Evolutionary conservation across 2,113 vertebrate genomes (phyloP), one percentile per base, ranked within the genome.

Genomic region (Pithys albifrons): DNA sequence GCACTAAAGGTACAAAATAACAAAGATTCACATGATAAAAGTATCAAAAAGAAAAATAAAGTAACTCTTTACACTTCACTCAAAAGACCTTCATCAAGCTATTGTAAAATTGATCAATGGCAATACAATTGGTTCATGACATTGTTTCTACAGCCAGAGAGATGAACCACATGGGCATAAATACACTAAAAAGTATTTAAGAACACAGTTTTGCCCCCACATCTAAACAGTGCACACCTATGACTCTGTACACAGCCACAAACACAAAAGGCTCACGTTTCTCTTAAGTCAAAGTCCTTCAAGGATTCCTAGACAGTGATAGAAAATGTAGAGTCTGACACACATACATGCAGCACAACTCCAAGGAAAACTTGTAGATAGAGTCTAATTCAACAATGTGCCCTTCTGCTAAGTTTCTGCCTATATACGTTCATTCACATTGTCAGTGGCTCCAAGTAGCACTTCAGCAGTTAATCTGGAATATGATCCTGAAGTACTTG

Each of bases 11-110:
- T 81, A 45, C 52, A 83, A 88, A 96, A 91, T 41, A 80, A 55
- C 94, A 95, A 74, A 24, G 18, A 85, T 59, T 88, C 9, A 14
- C 16, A 70, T 79, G 76, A 95, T 85, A 92, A 91, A 95, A 96
- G 77, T 37, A 66, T 5, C 25, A 55, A 64, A 77, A 82, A 89
- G 9, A 72, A 93, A 95, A 69, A 64, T 39, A 74, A 89, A 66
- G 71, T 79, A 80, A 92, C 46, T 85, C 33, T 35, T 91, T 69
- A 88, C 39, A 86, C 48, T 93, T 93, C 59, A 66, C 31, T 88
- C 37, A 2, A 12, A 89, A 85, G 58, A 79, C 43, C 33, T 57
- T 71, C 59, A 82, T 80, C 58, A 88, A 80, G 39, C 43, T 83
- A 80, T 31, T 69, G 17, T 52, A 28, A 76, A 90, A 35, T 54